Percentiles rank a stretch among this genome's conserved stretches.
Conservation (phyloP, 2,888 invertebrate genomes). For the Aproaerema taeniolella region DNA sequence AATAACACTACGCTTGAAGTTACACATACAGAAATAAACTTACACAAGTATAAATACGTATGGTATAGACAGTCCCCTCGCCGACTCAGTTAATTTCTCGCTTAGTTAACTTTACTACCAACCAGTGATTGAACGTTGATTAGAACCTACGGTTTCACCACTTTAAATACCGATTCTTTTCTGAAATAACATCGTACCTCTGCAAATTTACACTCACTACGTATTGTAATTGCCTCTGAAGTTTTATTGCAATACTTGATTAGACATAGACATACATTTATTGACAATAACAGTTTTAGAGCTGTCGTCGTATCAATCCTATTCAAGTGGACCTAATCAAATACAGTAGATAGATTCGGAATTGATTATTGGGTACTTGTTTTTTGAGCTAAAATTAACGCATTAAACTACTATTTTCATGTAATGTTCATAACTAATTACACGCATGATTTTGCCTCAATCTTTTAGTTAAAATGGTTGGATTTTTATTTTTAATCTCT, state of each 20-base stretch:
- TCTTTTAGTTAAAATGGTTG: too few relatives aligned
- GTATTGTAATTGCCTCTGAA: constrained; percentile 60
- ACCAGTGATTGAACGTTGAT: constrained; percentile 73
- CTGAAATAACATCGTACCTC: constrained; percentile 61
- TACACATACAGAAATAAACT: too few relatives aligned
- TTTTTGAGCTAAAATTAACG: too few relatives aligned
- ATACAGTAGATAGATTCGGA: too few relatives aligned
- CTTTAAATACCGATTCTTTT: constrained; percentile 64
- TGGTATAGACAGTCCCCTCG: constrained; percentile 31
- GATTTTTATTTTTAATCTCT: too few relatives aligned
- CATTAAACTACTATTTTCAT: too few relatives aligned
- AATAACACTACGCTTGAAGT: too few relatives aligned
- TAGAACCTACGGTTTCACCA: constrained; percentile 63
- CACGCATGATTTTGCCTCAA: too few relatives aligned
- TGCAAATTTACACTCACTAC: constrained; percentile 71
- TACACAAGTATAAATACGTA: too few relatives aligned
- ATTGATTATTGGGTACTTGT: too few relatives aligned
- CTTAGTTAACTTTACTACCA: constrained; percentile 72
- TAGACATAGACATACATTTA: constrained; percentile 22
- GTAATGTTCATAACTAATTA: background rate
- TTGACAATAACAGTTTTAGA: constrained; percentile 4
- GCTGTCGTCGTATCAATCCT: too few relatives aligned
- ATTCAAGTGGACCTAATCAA: too few relatives aligned
- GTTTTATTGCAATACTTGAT: constrained; percentile 62
- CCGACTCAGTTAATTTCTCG: constrained; percentile 68